phyloP scores from a whole-genome alignment of 2,797 vertebrate genomes.

The Agapornis canus region DNA sequence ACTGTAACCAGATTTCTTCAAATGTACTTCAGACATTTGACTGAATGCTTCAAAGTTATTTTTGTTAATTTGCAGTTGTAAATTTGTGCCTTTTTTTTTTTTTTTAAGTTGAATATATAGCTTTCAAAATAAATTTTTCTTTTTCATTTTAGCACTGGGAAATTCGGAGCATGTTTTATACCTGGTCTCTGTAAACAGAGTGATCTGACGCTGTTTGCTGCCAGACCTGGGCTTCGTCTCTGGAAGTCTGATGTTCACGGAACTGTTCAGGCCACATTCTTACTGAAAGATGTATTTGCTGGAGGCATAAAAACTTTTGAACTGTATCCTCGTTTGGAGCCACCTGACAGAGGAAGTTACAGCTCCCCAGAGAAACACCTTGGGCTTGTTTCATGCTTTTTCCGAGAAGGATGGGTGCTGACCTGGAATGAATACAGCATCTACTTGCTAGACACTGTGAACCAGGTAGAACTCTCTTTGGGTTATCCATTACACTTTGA shows the following conservation, averaged over 20 bases:
- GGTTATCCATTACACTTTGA: background rate
- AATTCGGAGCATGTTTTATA: slow-evolving; percentile 94
- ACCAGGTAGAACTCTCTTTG: slow-evolving; percentile 80
- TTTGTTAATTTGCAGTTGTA: background rate
- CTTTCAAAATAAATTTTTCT: background rate
- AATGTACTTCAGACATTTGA: background rate
- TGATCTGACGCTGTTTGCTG: slow-evolving; percentile 88
- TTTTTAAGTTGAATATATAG: background rate
- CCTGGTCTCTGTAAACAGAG: slow-evolving; percentile 96
- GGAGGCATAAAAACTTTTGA: slow-evolving; percentile 86
- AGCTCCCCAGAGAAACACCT: slow-evolving; percentile 86
- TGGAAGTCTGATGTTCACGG: slow-evolving; percentile 91
- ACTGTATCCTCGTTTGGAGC: slow-evolving; percentile 85
- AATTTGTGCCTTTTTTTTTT: background rate
- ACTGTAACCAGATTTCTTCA: background rate
- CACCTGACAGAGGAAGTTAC: slow-evolving; percentile 71
- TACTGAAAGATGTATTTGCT: slow-evolving; percentile 87
- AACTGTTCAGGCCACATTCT: slow-evolving; percentile 88
- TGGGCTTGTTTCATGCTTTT: slow-evolving; percentile 89
- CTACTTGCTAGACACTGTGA: slow-evolving; percentile 89
- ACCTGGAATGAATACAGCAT: slow-evolving; percentile 97
- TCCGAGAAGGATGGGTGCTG: slow-evolving; percentile 90
- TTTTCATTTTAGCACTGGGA: slow-evolving; percentile 82
- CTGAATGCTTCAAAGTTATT: background rate
- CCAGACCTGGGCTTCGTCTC: slow-evolving; percentile 90